Conservation (phyloP, 2,888 invertebrate species). For the Lapara coniferarum region DNA sequence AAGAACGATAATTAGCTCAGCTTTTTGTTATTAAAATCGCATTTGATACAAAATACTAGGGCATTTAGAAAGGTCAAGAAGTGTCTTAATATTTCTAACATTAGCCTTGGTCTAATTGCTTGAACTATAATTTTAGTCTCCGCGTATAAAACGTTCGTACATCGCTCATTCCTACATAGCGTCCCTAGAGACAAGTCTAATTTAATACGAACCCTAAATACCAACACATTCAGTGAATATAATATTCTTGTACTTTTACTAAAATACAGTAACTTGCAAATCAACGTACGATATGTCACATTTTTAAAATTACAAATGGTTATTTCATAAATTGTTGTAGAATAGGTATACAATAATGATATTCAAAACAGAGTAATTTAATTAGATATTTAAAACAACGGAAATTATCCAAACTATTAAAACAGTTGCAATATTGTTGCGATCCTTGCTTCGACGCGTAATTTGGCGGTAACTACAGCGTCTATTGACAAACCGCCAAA, state of each 20-base stretch:
- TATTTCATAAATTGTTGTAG: no score
- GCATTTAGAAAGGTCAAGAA: conserved; percentile 14
- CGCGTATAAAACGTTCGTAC: conserved; percentile 1
- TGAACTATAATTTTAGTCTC: conserved; percentile 13
- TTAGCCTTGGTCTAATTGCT: conserved; percentile 18
- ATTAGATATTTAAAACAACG: not conserved
- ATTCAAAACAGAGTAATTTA: not conserved
- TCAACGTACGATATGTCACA: no score
- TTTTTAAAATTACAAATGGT: no score
- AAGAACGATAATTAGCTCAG: no score
- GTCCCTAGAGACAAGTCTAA: not conserved
- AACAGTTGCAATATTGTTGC: not conserved
- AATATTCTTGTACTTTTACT: not conserved
- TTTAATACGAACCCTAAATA: not conserved
- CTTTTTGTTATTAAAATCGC: no score
- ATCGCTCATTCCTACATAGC: not conserved
- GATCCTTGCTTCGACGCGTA: no score
- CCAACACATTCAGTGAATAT: not conserved
- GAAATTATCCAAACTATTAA: not conserved
- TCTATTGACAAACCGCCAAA: not conserved
- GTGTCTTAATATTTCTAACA: not conserved
- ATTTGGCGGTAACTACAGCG: not conserved
- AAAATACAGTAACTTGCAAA: no score
- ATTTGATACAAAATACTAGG: not conserved
- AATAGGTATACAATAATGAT: no score